Base-by-base conservation (phyloP, 2,888 invertebrate genomes). In the Ormyrus labotus region DNA sequence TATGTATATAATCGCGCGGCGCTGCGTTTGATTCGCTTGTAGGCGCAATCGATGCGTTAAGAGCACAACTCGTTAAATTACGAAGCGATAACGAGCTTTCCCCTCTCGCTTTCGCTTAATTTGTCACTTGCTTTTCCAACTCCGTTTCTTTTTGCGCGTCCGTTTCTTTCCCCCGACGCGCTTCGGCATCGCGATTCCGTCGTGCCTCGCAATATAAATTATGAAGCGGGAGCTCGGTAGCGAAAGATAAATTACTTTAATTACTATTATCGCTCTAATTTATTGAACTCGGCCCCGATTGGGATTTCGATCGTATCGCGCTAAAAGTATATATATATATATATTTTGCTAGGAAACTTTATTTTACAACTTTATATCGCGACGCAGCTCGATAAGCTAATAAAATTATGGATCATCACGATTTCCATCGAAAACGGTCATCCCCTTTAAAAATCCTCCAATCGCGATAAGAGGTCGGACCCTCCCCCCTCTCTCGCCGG, bases 11-110 rank as follows among this genome's bases (percentile, higher is more conserved):
- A 63, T 63, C 19, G n/a, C 57, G 57, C 19, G 69, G 50, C 13
- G 10, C 13, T 9, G 45, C 9, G 63, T 50, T 74, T 50, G 68
- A 75, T 75, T 75, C 13, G 45, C 61, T 75, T 47, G 60, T 67
- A 60, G 53, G 11, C 47, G 51, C 57, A 34, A 79, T 69, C 69
- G 73, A 79, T 68, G 64, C 61, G 58, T 78, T 48, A 67, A 71
- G 55, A 57, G 63, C 64, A 50, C 48, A 6, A 45, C 61, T 73
- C 68, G 79, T 69, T 69, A 74, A 79, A 79, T 79, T 69, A 74
- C 51, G 11, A 13, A 69, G 45, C 69, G 68, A 74, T 79, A 73
- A 78, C 68, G 69, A 79, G 67, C 63, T 64, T 63, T 57, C n/a
- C 58, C 10, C 7, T 58, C 60, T 68, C 47, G 58, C 58, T 9